These are phyloP conservation scores for Chiroxiphia lanceolata DNA, from an alignment of 2,797 vertebrate genomes.

Conservation along the genomic window DNA sequence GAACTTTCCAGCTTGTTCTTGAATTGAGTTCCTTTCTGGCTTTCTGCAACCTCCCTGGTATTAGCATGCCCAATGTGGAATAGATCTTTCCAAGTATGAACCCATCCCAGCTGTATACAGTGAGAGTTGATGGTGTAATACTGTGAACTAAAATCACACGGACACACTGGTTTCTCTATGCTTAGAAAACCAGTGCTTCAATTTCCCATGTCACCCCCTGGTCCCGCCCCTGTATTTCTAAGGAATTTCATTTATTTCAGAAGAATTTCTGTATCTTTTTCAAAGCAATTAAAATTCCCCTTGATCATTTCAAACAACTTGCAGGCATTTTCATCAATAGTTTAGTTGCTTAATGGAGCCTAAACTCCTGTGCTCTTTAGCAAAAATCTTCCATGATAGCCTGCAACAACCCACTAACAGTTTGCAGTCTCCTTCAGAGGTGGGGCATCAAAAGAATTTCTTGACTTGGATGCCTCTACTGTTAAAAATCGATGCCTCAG, in stretches of 20 bases:
- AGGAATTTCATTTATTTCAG: background rate
- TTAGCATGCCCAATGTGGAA: accelerated
- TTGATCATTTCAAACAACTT: background rate
- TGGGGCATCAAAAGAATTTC: background rate
- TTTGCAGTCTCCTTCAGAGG: background rate
- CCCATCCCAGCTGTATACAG: background rate
- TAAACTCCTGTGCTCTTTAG: background rate
- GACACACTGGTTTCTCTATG: accelerated
- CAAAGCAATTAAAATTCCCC: background rate
- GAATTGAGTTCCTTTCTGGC: background rate
- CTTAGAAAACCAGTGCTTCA: background rate
- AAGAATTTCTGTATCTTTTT: background rate
- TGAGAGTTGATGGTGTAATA: background rate
- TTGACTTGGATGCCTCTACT: background rate
- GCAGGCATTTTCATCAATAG: background rate
- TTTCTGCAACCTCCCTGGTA: background rate
- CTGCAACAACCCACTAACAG: background rate
- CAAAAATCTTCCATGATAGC: background rate
- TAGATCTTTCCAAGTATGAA: background rate
- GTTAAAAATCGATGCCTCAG: background rate
- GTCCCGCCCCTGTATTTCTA: background rate
- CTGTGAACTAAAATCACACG: background rate
- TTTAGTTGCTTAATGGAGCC: background rate
- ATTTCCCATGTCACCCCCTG: background rate
- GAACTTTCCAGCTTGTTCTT: background rate